Conservation (phyloP, 2,113 vertebrate genomes). For the Antechinus flavipes region DNA sequence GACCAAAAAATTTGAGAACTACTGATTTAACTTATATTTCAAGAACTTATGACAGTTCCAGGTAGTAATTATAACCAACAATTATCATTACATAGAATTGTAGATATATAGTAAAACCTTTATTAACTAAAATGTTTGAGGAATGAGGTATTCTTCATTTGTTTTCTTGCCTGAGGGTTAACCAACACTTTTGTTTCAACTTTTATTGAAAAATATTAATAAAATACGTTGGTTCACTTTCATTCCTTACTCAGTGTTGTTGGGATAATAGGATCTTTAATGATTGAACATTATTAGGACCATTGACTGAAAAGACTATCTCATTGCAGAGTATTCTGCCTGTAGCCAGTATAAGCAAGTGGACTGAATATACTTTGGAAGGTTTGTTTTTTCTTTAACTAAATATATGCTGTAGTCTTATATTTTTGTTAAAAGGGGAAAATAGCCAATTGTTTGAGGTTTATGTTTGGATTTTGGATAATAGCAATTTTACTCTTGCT, state of each 20-base stretch:
- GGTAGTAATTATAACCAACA: not conserved
- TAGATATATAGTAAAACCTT: not conserved
- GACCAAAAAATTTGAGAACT: not conserved
- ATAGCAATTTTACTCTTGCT: constrained; percentile 31
- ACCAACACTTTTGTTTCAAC: constrained; percentile 38
- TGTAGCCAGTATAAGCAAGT: constrained; percentile 36
- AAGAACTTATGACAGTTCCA: not conserved
- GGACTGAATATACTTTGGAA: not conserved
- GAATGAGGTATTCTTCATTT: not conserved
- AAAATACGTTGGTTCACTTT: constrained; percentile 29
- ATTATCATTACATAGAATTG: not conserved
- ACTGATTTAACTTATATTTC: constrained; percentile 17
- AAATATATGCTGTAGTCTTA: constrained; percentile 44
- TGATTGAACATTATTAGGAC: not conserved
- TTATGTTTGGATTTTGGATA: constrained; percentile 51
- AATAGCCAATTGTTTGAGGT: not conserved
- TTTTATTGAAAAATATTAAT: constrained; percentile 4
- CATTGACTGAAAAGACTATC: constrained; percentile 26
- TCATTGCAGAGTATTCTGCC: constrained; percentile 28
- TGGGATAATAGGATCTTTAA: constrained; percentile 1
- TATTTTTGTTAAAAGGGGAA: constrained; percentile 50
- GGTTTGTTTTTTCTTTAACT: constrained; percentile 15
- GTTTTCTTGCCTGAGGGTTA: constrained; percentile 22
- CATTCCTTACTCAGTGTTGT: not conserved
- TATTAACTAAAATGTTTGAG: not conserved